A percentile compares a stretch with the other conserved stretches of the same genome.
phyloP scores from a whole-genome alignment of 2,113 vertebrate species.

The Oreocharis arfaki region DNA sequence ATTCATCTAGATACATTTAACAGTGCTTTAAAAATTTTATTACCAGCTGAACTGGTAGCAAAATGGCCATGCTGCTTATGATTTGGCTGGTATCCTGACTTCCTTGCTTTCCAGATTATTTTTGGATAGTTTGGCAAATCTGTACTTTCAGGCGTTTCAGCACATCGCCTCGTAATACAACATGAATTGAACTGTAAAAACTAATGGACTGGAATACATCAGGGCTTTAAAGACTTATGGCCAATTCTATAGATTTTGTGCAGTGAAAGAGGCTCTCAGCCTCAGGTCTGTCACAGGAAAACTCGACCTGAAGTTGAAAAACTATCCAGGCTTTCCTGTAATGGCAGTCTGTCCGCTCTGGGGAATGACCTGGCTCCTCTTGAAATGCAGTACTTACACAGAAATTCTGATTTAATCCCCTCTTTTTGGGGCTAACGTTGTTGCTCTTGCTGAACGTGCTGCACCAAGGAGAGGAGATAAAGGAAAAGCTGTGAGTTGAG shows the following conservation, averaged over 20 bases:
- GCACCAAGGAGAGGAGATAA: neutral
- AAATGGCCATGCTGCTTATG: neutral
- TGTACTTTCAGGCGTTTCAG: conserved; percentile 53
- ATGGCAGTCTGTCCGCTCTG: neutral
- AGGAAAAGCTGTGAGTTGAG: neutral
- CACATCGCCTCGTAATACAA: conserved; percentile 56
- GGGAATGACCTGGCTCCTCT: neutral
- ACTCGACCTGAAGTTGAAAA: conserved; percentile 20
- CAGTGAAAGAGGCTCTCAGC: conserved; percentile 14
- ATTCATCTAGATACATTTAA: conserved; percentile 26
- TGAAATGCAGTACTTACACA: neutral
- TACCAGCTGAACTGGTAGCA: conserved; percentile 8
- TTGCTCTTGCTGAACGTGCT: neutral
- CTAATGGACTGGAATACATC: conserved; percentile 67
- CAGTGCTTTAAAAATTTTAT: conserved; percentile 43
- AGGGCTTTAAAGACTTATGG: conserved; percentile 63
- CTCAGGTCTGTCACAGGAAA: neutral
- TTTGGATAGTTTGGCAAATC: conserved; percentile 63
- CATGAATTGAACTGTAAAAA: conserved; percentile 69
- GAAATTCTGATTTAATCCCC: neutral
- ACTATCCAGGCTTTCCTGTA: neutral
- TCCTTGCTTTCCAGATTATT: conserved; percentile 42
- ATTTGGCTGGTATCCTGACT: conserved; percentile 27
- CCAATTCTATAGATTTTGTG: conserved; percentile 54
- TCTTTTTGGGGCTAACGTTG: neutral